A percentile compares a stretch with the other conserved stretches of the same genome.
Evolutionary conservation across 92 coral and sea anemone species (phyloP).

Genomic region (Desmophyllum pertusum): DNA sequence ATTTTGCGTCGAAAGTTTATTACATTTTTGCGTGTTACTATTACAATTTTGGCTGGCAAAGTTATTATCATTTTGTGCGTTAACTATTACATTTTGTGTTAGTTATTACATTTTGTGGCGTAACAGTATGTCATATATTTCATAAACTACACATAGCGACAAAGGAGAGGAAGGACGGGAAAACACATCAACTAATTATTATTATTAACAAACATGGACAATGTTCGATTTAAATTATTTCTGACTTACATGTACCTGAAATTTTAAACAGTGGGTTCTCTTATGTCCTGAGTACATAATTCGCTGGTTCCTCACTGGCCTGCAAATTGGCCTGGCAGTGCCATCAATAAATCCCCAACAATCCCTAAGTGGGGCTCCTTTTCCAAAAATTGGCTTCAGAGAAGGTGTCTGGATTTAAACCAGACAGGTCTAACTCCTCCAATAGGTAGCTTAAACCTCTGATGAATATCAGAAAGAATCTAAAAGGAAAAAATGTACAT

Average conservation of each 20-base stretch:
- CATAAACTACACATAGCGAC: no score
- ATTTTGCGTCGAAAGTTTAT: no score
- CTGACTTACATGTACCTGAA: conserved; percentile 28
- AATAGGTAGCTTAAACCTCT: conserved; percentile 29
- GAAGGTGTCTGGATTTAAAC: conserved; percentile 27
- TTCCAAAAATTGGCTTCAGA: not conserved
- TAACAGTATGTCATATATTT: no score
- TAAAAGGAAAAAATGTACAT: no score
- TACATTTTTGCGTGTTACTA: no score
- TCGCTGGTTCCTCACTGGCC: conserved; percentile 20
- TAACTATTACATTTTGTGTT: no score
- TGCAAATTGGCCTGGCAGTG: conserved; percentile 15
- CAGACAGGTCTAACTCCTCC: conserved; percentile 26
- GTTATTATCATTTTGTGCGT: no score
- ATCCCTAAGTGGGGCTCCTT: conserved; percentile 4
- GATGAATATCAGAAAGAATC: conserved; percentile 37
- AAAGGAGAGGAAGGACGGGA: not conserved
- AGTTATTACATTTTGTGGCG: no score
- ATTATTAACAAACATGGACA: no score
- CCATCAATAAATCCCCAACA: conserved; percentile 18
- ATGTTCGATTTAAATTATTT: no score
- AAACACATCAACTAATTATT: no score
- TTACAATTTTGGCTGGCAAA: no score
- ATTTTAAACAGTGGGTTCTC: conserved; percentile 11
- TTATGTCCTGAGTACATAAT: conserved; percentile 13